Conservation (phyloP, 2,797 vertebrate genomes). For the Clamator glandarius region DNA sequence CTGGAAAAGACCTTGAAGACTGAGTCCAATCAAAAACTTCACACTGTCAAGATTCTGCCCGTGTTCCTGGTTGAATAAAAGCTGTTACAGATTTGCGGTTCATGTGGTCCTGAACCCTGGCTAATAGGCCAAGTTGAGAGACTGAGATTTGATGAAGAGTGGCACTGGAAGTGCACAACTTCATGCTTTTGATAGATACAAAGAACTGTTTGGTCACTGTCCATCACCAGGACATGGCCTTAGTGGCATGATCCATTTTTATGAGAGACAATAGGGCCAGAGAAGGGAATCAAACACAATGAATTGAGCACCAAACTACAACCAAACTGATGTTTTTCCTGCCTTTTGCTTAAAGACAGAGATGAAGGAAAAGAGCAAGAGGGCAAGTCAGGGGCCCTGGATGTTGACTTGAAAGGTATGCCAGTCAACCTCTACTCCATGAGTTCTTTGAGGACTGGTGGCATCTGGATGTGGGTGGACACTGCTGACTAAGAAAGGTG, state of each 20-base stretch:
- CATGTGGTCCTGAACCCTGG: neutral
- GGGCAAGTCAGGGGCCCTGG: neutral
- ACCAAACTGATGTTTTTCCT: neutral
- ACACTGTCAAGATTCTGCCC: neutral
- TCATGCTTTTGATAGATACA: neutral
- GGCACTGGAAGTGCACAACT: neutral
- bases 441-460: neutral
- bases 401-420: neutral
- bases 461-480: conserved; percentile 47
- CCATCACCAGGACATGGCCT: neutral
- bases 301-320: neutral
- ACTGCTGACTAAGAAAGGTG: conserved; percentile 31
- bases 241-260: neutral
- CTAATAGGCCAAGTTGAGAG: neutral
- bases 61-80: neutral
- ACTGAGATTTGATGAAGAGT: neutral
- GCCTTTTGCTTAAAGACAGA: neutral
- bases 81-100: neutral
- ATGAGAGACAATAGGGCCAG: too few species aligned
- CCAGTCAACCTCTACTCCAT: neutral
- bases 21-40: too few species aligned
- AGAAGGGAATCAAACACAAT: too few species aligned
- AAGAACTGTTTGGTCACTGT: neutral
- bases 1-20: too few species aligned
- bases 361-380: neutral